A percentile compares a stretch with the other conserved stretches of the same genome.
Evolutionary conservation across 2,797 vertebrate species (phyloP).

Genomic region (Monodelphis domestica): DNA sequence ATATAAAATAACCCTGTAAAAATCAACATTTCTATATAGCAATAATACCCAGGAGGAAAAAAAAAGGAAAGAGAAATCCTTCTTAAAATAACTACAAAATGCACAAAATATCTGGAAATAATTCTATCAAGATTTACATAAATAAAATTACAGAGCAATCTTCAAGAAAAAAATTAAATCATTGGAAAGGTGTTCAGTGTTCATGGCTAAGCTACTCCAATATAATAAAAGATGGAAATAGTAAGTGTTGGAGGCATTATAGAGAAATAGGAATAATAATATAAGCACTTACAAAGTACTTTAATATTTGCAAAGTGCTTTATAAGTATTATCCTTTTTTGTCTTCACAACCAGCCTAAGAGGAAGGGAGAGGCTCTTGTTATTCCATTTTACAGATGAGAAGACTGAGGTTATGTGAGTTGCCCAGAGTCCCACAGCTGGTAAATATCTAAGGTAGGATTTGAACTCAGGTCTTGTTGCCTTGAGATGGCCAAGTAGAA

Average conservation of each 20-base stretch:
- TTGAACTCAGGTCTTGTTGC: neutral
- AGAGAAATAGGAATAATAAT: neutral
- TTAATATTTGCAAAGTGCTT: neutral
- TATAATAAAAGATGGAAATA: neutral
- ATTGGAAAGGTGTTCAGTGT: neutral
- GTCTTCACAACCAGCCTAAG: neutral
- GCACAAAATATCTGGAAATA: neutral
- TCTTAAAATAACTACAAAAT: neutral
- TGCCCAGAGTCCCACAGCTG: neutral
- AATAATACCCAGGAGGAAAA: neutral
- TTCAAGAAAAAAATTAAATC: neutral
- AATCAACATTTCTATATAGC: neutral
- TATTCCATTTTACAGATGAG: neutral
- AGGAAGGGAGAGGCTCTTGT: neutral
- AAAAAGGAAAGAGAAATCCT: neutral
- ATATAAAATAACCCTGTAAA: neutral
- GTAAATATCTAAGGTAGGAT: neutral
- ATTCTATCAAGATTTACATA: neutral
- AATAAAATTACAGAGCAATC: neutral
- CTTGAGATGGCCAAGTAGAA: neutral
- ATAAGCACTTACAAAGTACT: neutral
- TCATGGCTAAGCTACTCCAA: neutral
- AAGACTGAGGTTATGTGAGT: neutral
- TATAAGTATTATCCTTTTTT: neutral
- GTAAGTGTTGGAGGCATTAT: neutral